Percentiles rank a stretch among this genome's conserved stretches.
These are phyloP conservation scores for Chelonus formosanus DNA, from an alignment of 2,888 invertebrate genomes.

Conservation along the genomic window DNA sequence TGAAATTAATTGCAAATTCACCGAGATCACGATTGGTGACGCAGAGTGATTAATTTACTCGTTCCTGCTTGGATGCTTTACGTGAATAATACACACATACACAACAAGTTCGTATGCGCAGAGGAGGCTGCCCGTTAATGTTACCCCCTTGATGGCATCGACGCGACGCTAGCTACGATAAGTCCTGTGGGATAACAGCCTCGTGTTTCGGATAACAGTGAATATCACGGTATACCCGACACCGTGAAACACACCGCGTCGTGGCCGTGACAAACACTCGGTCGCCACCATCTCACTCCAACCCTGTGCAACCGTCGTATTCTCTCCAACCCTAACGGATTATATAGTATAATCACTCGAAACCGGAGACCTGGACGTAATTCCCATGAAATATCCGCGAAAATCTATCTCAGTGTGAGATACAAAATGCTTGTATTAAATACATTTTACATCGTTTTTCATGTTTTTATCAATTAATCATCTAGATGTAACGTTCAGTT, in stretches of 20 bases:
- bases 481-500: background rate
- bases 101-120: slow-evolving; percentile 3
- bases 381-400: slow-evolving; percentile 55
- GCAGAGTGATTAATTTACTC: slow-evolving; percentile 55
- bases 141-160: slow-evolving; percentile 34
- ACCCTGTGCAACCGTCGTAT: slow-evolving; percentile 6
- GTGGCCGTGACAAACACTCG: slow-evolving; percentile 43
- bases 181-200: slow-evolving; percentile 64
- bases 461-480: background rate
- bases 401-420: slow-evolving; percentile 40
- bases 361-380: slow-evolving; percentile 57
- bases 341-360: slow-evolving; percentile 63
- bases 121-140: slow-evolving; percentile 30
- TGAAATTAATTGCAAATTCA: slow-evolving; percentile 61
- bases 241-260: slow-evolving; percentile 46
- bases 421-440: slow-evolving; percentile 7
- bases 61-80: slow-evolving; percentile 15
- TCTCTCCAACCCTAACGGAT: slow-evolving; percentile 59
- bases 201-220: slow-evolving; percentile 64
- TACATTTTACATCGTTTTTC: background rate
- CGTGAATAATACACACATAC: slow-evolving; percentile 5
- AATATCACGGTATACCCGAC: slow-evolving; percentile 60
- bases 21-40: slow-evolving; percentile 55
- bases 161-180: slow-evolving; percentile 50
- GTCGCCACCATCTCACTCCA: slow-evolving; percentile 21